These are phyloP conservation scores for Asobara japonica DNA, from an alignment of 1,140 invertebrate genomes.

Conservation along the genomic window DNA sequence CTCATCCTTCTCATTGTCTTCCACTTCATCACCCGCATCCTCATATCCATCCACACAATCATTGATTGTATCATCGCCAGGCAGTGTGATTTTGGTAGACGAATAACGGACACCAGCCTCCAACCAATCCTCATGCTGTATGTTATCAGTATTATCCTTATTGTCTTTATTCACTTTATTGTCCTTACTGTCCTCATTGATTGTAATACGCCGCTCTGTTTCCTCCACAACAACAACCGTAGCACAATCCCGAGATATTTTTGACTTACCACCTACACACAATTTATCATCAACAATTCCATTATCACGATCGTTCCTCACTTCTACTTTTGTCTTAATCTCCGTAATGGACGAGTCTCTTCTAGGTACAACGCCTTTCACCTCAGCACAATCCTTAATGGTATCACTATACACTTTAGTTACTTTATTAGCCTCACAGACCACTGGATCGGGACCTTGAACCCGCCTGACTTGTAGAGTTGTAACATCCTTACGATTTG, in stretches of 20 bases:
- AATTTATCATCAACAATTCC: not conserved
- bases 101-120: slow-evolving; percentile 63
- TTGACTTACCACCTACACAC: not conserved
- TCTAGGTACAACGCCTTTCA: not conserved
- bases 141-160: no score
- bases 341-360: not conserved
- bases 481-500: slow-evolving; percentile 12
- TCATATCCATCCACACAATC: slow-evolving; percentile 51
- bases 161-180: not conserved
- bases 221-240: slow-evolving; percentile 60
- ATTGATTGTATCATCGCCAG: slow-evolving; percentile 46
- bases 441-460: not conserved
- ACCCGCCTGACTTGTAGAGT: not conserved
- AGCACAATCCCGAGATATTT: slow-evolving; percentile 44
- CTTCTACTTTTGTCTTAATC: slow-evolving; percentile 5
- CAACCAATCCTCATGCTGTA: slow-evolving; percentile 61
- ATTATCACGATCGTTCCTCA: slow-evolving; percentile 36
- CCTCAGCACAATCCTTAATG: not conserved
- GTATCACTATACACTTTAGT: not conserved
- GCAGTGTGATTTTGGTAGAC: slow-evolving; percentile 61
- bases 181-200: slow-evolving; percentile 46
- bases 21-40: slow-evolving; percentile 33
- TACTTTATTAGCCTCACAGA: not conserved
- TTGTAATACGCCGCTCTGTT: slow-evolving; percentile 43
- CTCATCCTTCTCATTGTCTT: slow-evolving; percentile 32